A percentile compares a stretch with the other conserved stretches of the same genome.
Conservation (phyloP, 1,140 invertebrate species). For the Monomorium pharaonis region DNA sequence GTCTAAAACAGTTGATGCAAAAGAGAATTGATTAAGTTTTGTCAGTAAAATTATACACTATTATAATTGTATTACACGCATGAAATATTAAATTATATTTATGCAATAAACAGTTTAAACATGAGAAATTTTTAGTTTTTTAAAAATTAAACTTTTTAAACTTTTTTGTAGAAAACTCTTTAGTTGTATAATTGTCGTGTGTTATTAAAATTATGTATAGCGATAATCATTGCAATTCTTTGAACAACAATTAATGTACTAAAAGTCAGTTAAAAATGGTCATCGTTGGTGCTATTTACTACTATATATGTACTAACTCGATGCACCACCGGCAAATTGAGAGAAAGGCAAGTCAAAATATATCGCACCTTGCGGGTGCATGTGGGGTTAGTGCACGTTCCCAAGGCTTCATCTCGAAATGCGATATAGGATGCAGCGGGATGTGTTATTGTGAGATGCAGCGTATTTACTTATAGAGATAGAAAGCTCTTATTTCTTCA, state of each 20-base stretch:
- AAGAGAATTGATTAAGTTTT: no score
- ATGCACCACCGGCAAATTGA: slow-evolving; percentile 25
- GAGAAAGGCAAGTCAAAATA: slow-evolving; percentile 25
- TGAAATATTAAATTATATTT: no score
- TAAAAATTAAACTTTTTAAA: no score
- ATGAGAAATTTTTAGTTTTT: no score
- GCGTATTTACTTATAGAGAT: background rate
- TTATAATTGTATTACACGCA: no score
- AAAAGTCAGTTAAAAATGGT: background rate
- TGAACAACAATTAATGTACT: background rate
- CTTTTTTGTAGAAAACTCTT: no score
- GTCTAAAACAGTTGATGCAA: background rate
- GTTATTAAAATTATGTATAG: background rate
- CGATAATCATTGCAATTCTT: background rate
- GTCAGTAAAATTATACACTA: background rate
- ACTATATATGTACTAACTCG: background rate
- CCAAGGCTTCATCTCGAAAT: slow-evolving; percentile 38
- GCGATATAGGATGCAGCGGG: slow-evolving; percentile 21
- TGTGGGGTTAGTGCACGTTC: slow-evolving; percentile 41
- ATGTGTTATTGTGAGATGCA: slow-evolving; percentile 13
- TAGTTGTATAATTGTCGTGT: background rate
- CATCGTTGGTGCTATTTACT: background rate
- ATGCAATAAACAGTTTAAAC: no score
- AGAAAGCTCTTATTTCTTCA: background rate
- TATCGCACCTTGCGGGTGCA: slow-evolving; percentile 3